Conservation (phyloP, 2,888 invertebrate species). For the Aphodius granarius region DNA sequence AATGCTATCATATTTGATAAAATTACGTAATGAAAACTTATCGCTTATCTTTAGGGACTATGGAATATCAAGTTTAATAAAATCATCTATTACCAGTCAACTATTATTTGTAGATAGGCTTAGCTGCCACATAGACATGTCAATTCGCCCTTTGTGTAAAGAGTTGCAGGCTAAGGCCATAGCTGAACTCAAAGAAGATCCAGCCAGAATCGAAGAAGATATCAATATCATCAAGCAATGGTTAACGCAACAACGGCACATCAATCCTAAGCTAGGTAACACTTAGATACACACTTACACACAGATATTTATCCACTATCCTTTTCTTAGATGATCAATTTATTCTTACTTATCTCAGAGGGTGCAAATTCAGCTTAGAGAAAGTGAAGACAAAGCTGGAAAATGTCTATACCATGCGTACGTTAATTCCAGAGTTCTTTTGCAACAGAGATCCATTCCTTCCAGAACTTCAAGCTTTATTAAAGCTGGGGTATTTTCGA, state of each 20-base stretch:
- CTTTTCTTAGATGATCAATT: conserved; percentile 62
- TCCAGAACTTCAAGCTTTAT: conserved; percentile 41
- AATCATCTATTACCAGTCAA: too few species aligned
- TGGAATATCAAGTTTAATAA: too few species aligned
- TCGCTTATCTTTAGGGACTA: too few species aligned
- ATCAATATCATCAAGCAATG: conserved; percentile 59
- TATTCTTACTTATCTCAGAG: conserved; percentile 63
- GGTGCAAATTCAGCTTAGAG: conserved; percentile 67
- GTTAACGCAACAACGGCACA: conserved; percentile 61
- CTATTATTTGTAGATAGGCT: too few species aligned
- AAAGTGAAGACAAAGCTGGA: conserved; percentile 65
- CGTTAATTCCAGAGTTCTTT: conserved; percentile 59
- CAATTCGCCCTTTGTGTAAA: conserved; percentile 39
- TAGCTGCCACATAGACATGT: too few species aligned
- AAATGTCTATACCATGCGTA: conserved; percentile 58
- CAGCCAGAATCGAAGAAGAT: conserved; percentile 54
- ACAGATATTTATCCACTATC: background rate
- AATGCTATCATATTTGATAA: background rate
- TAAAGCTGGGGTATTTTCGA: conserved; percentile 54
- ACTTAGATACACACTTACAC: background rate
- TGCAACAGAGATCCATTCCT: conserved; percentile 48
- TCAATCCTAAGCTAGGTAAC: conserved; percentile 62
- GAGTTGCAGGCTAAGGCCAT: conserved; percentile 57
- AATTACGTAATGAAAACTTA: too few species aligned
- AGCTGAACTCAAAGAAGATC: conserved; percentile 58